Conservation (phyloP, 2,888 invertebrate species). For the Labia minor region DNA sequence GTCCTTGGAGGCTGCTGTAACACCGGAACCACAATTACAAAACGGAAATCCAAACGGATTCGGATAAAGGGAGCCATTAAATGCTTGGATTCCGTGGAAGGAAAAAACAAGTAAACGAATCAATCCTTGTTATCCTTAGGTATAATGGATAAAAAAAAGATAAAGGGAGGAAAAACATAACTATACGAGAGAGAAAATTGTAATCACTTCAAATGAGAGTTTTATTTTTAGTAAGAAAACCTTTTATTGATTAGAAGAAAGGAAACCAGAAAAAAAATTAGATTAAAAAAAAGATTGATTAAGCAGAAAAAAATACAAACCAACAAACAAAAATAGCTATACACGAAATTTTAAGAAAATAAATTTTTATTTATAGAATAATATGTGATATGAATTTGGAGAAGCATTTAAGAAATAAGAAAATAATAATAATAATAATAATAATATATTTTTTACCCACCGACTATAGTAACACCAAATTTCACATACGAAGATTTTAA, state of each 20-base stretch:
- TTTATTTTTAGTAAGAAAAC: neutral
- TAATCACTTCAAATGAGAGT: conserved; percentile 13
- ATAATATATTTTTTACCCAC: too few relatives aligned
- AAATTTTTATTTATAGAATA: neutral
- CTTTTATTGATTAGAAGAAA: neutral
- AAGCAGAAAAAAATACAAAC: neutral
- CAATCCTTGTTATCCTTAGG: neutral
- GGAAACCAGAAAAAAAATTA: neutral
- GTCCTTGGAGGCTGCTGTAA: neutral
- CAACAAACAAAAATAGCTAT: too few relatives aligned
- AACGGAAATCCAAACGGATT: neutral
- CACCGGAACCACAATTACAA: conserved; percentile 4
- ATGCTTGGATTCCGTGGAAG: neutral
- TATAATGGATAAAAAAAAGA: neutral
- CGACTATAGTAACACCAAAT: too few relatives aligned
- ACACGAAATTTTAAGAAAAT: too few relatives aligned
- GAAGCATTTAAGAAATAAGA: neutral
- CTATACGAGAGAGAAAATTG: neutral
- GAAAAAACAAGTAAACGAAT: conserved; percentile 7
- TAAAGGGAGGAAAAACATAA: neutral
- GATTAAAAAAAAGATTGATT: neutral
- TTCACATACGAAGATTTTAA: too few relatives aligned
- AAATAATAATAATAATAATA: too few relatives aligned
- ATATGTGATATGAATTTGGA: neutral
- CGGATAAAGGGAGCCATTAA: neutral